A percentile compares a stretch with the other conserved stretches of the same genome.
Conservation (phyloP, 1,140 invertebrate species). For the Micrasema minimum region DNA sequence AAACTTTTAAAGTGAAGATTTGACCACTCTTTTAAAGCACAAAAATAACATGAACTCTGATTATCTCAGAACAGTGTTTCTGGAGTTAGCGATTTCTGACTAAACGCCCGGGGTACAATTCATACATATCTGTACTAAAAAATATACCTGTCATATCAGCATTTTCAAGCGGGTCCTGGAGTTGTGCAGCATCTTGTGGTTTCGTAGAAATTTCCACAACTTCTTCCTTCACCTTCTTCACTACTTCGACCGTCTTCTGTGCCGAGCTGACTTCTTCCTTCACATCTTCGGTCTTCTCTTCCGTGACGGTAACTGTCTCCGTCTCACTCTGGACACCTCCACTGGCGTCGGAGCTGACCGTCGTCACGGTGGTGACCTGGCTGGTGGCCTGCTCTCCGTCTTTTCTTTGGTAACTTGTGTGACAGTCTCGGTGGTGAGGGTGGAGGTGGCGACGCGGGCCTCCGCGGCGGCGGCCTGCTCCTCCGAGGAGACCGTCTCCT, state of each 20-base stretch:
- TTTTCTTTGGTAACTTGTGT: conserved; percentile 53
- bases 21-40: too few species aligned
- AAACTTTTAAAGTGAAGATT: too few species aligned
- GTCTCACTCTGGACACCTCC: conserved; percentile 11
- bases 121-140: too few species aligned
- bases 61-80: too few species aligned
- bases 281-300: conserved; percentile 2
- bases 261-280: conserved; percentile 20
- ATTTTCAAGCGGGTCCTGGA: conserved; percentile 50
- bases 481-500: conserved; percentile 28
- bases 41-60: too few species aligned
- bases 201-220: conserved; percentile 21
- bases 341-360: conserved; percentile 26
- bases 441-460: conserved; percentile 12
- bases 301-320: conserved; percentile 16
- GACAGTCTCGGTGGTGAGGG: conserved; percentile 41
- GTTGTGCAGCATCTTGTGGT: conserved; percentile 32
- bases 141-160: conserved; percentile 57
- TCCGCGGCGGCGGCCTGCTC: conserved; percentile 13
- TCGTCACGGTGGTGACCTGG: conserved; percentile 33
- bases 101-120: too few species aligned
- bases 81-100: too few species aligned
- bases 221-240: conserved; percentile 53
- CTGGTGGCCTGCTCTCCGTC: conserved; percentile 34
- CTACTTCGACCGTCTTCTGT: conserved; percentile 42